Evolutionary conservation across 2,113 vertebrate genomes (phyloP).

Genomic region (Sula dactylatra): DNA sequence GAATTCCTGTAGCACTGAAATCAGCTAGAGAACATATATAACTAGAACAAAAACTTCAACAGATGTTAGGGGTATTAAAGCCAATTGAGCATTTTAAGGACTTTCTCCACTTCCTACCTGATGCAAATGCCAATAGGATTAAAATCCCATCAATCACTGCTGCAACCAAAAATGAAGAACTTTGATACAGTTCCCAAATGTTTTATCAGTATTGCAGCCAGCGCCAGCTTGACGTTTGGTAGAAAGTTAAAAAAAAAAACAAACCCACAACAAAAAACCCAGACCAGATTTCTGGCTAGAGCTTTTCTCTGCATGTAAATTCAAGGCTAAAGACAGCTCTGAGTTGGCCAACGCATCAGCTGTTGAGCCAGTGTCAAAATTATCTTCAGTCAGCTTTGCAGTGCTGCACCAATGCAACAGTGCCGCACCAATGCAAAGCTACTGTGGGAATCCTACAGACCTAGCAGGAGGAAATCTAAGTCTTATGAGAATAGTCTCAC

Average conservation of each 20-base stretch:
- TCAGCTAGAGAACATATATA: slow-evolving; percentile 34
- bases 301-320: background rate
- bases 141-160: slow-evolving; percentile 28
- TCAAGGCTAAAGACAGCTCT: background rate
- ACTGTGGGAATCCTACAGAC: background rate
- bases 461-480: background rate
- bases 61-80: slow-evolving; percentile 47
- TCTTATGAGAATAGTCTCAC: background rate
- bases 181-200: slow-evolving; percentile 2
- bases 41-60: slow-evolving; percentile 38
- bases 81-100: slow-evolving; percentile 24
- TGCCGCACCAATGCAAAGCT: background rate
- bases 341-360: background rate
- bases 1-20: slow-evolving; percentile 26
- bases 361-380: background rate
- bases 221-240: background rate
- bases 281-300: background rate
- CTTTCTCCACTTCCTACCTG: slow-evolving; percentile 52
- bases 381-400: background rate
- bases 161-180: background rate
- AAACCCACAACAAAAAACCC: background rate
- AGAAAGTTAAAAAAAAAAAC: background rate
- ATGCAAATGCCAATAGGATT: slow-evolving; percentile 42
- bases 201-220: background rate
- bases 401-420: background rate